phyloP scores from a whole-genome alignment of 2,797 vertebrate species.

The Pempheris klunzingeri region DNA sequence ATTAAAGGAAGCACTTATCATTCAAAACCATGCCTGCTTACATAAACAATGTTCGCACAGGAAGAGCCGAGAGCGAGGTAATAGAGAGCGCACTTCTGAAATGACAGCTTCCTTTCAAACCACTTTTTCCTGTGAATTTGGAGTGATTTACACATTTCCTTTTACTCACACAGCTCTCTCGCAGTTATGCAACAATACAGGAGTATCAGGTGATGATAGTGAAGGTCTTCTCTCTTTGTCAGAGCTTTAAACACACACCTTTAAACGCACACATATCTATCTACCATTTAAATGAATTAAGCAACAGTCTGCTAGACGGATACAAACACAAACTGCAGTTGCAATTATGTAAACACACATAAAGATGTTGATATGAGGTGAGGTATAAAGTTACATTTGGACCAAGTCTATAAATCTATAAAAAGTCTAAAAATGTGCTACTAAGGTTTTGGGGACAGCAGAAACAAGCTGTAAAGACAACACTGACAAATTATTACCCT shows the following conservation, averaged over 20 bases:
- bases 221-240: not conserved
- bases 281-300: too few species aligned
- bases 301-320: not conserved
- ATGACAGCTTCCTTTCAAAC: slow-evolving; percentile 49
- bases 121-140: slow-evolving; percentile 28
- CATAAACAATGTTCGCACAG: slow-evolving; percentile 63
- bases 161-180: not conserved
- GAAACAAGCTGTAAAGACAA: not conserved
- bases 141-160: slow-evolving; percentile 26
- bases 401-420: too few species aligned
- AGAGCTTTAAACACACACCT: not conserved
- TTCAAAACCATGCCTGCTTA: slow-evolving; percentile 65
- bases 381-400: not conserved
- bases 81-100: slow-evolving; percentile 44
- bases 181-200: not conserved
- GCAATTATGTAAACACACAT: not conserved
- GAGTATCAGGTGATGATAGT: not conserved
- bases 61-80: slow-evolving; percentile 49
- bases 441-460: not conserved
- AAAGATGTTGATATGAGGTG: not conserved
- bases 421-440: too few species aligned
- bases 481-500: too few species aligned
- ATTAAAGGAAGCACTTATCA: slow-evolving; percentile 75
- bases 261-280: not conserved
- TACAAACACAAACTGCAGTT: not conserved